Evolutionary conservation across 1,140 invertebrate genomes (phyloP), one percentile per base, ranked within the genome.

Genomic region (Mizuhopecten yessoensis): DNA sequence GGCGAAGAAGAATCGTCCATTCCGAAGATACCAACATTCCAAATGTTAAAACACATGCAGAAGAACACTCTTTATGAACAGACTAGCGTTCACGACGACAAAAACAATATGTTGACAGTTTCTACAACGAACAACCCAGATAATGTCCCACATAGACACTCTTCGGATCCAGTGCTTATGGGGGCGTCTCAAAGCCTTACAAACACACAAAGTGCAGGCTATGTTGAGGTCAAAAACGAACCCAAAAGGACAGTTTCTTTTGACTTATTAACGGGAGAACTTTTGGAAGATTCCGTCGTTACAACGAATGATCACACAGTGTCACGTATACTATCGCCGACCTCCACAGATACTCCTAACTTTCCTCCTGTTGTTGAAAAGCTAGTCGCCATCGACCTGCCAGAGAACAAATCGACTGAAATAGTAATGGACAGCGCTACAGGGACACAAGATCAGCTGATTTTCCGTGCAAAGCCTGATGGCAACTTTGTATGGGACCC

Each of bases 21-120:
- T 1, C 57, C 57, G n/a, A 75, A 75, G n/a, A 75, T 75, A 5
- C 57, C 57, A n/a, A 29, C 57, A 75, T 75, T 75, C 57, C 57
- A 75, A 75, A 75, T 75, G 57, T 75, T 75, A 75, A 75, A 75
- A 17, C 23, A 75, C 57, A 75, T 75, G 57, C 57, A 75, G 57
- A 75, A 75, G 23, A 75, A 75, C 57, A 75, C 57, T 75, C 57
- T 75, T n/a, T 75, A 75, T 29, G 57, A 75, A 11, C 57, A 75
- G n/a, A 75, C 57, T 29, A n/a, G 23, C 11, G 57, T 75, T 75
- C n/a, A 75, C 1, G 1, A 75, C 57, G 57, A 75, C 9, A 23
- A 75, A 5, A 13, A 5, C 23, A 75, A 29, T 29, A 11, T 29
- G 2, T n/a, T 75, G 23, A 29, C 57, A 23, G 57, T 17, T 75